Percentiles rank a stretch among this genome's conserved stretches.
phyloP scores from a whole-genome alignment of 2,113 vertebrate species.

The Tricholaema leucomelas region DNA sequence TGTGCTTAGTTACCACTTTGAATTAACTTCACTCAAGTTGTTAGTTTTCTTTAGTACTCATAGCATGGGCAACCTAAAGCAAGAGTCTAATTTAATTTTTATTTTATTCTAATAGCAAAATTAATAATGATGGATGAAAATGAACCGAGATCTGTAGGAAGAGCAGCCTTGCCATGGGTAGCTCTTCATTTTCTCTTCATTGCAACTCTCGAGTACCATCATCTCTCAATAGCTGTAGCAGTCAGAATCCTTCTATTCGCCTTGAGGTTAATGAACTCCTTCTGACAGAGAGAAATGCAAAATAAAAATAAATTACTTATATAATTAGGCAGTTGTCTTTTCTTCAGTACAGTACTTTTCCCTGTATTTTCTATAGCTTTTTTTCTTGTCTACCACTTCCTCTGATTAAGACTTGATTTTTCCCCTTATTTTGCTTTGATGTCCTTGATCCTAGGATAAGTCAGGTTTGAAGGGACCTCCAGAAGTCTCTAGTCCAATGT shows the following conservation, averaged over 20 bases:
- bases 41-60: not conserved
- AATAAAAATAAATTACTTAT: not conserved
- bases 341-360: not conserved
- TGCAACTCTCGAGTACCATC: not conserved
- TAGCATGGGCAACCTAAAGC: not conserved
- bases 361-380: not conserved
- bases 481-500: not conserved
- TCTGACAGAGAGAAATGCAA: not conserved
- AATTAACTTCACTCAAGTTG: not conserved
- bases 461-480: not conserved
- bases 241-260: not conserved
- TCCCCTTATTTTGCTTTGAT: not conserved
- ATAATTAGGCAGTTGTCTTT: not conserved
- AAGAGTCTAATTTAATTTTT: not conserved
- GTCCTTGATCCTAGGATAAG: not conserved
- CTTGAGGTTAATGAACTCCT: not conserved
- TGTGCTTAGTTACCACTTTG: not conserved
- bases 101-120: not conserved
- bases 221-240: not conserved
- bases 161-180: not conserved
- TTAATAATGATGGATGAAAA: not conserved
- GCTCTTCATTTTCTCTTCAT: not conserved
- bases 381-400: not conserved
- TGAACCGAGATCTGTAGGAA: not conserved
- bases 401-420: not conserved